These are phyloP conservation scores for Hermaeophaga mercurialis DNA, from an alignment of 2,888 invertebrate genomes.

Conservation along the genomic window DNA sequence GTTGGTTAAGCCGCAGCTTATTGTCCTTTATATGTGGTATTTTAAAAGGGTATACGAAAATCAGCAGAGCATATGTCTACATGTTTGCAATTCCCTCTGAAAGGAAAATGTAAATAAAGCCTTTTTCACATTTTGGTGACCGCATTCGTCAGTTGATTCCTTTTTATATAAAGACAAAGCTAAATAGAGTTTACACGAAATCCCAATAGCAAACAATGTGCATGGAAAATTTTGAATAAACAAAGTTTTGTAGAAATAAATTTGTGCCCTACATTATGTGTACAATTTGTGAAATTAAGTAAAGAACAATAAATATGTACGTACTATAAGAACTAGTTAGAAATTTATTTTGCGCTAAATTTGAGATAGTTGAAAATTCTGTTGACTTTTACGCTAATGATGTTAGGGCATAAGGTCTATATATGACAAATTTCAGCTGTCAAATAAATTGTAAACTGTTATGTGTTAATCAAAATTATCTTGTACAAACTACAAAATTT, in stretches of 20 bases:
- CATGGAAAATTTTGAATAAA: slow-evolving; percentile 3
- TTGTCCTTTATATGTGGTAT: background rate
- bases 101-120: slow-evolving; percentile 15
- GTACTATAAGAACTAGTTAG: too few species aligned
- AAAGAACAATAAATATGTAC: too few species aligned
- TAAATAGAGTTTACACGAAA: slow-evolving; percentile 7
- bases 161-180: slow-evolving; percentile 7
- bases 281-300: too few species aligned
- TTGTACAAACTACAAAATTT: background rate
- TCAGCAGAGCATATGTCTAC: slow-evolving; percentile 1
- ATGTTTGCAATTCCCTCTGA: slow-evolving; percentile 2
- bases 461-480: background rate
- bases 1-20: background rate
- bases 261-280: too few species aligned
- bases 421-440: too few species aligned
- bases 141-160: slow-evolving; percentile 21
- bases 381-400: too few species aligned
- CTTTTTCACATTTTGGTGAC: slow-evolving; percentile 19
- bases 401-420: too few species aligned
- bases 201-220: slow-evolving; percentile 7
- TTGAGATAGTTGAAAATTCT: too few species aligned
- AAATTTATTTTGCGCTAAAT: too few species aligned
- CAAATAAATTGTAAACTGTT: background rate
- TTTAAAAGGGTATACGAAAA: background rate
- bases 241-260: too few species aligned